Percentiles rank a stretch among this genome's conserved stretches.
phyloP scores from a whole-genome alignment of 2,797 vertebrate species.

The Pelobates cultripes region DNA sequence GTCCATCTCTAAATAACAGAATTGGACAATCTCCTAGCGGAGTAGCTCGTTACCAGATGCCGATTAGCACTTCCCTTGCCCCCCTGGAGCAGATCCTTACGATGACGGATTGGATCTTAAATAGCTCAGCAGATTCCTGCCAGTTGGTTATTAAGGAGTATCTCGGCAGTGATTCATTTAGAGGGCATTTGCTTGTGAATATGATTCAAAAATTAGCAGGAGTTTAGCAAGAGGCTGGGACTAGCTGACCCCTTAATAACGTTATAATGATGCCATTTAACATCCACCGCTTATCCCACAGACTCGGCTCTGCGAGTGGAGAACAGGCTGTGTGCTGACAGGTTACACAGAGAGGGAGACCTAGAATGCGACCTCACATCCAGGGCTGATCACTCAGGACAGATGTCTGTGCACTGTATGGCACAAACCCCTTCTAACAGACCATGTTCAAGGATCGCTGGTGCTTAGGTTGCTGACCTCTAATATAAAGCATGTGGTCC shows the following conservation, averaged over 20 bases:
- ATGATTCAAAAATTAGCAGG: slow-evolving; percentile 97
- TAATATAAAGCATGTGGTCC: slow-evolving; percentile 13
- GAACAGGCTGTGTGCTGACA: slow-evolving; percentile 23
- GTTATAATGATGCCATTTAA: slow-evolving; percentile 99
- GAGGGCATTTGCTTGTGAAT: slow-evolving; percentile 94
- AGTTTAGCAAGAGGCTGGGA: slow-evolving; percentile 91
- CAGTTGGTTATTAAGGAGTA: slow-evolving; percentile 98
- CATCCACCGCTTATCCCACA: slow-evolving; percentile 85
- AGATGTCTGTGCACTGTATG: slow-evolving; percentile 43
- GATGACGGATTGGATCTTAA: slow-evolving; percentile 96
- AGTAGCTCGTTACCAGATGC: slow-evolving; percentile 62
- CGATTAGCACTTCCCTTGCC: slow-evolving; percentile 81
- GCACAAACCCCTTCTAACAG: slow-evolving; percentile 4
- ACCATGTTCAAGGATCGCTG: background rate
- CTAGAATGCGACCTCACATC: slow-evolving; percentile 31
- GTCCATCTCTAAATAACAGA: slow-evolving; percentile 44
- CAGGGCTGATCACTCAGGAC: slow-evolving; percentile 42
- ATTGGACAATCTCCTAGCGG: slow-evolving; percentile 57
- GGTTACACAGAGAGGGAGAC: slow-evolving; percentile 38
- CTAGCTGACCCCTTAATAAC: slow-evolving; percentile 98
- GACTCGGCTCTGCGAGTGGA: slow-evolving; percentile 62
- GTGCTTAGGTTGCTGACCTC: slow-evolving; percentile 15
- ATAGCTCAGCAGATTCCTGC: slow-evolving; percentile 89
- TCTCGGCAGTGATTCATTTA: slow-evolving; percentile 97
- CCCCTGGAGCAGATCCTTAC: slow-evolving; percentile 84